Base-by-base conservation (phyloP, 2,888 invertebrate genomes). In the Gnatocerus cornutus region DNA sequence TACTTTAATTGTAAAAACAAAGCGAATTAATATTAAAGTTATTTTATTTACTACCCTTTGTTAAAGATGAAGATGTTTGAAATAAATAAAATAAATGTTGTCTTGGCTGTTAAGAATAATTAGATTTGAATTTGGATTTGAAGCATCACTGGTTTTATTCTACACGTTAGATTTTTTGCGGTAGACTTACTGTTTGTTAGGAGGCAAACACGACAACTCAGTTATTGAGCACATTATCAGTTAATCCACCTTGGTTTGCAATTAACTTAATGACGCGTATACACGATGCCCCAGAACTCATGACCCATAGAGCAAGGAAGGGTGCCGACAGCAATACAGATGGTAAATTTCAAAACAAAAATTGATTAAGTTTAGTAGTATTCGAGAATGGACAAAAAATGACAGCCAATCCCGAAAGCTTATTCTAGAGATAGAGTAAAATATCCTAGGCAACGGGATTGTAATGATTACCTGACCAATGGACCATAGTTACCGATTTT, bases 1-100 rank as follows among this genome's bases (percentile, higher is more conserved):
- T 21, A 3, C 21, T 14, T 7, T 53, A 53, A 53, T 53, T 37
- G 53, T 53, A 53, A 33, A 46, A 8, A 53, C 14, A 37, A 53
- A 53, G 53, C 14, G 53, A 53, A 53, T 53, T 53, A 53, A 14
- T 37, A 53, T 53, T 53, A 53, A 52, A 53, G 37, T 53, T 53
- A 53, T 53, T 53, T 53, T 53, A 53, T 53, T 53, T 53, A 53
- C 46, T 46, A 46, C 46, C 46, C 50, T 50, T 50, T n/a, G 2
- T 21, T 21, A 21, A 21, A 21, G 50, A 50, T 50, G 29, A 50
- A 50, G 50, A 50, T 50, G 50, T 50, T 50, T 50, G 50, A 50
- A 50, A 50, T 50, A 50, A 21, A 21, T 21, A 29, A 50, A 50
- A 50, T 50, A 50, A 21, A 21, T 21, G 29, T 50, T 50, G 27